Evolutionary conservation across 2,888 invertebrate species (phyloP).

Genomic region (Leptinotarsa peninsularis): DNA sequence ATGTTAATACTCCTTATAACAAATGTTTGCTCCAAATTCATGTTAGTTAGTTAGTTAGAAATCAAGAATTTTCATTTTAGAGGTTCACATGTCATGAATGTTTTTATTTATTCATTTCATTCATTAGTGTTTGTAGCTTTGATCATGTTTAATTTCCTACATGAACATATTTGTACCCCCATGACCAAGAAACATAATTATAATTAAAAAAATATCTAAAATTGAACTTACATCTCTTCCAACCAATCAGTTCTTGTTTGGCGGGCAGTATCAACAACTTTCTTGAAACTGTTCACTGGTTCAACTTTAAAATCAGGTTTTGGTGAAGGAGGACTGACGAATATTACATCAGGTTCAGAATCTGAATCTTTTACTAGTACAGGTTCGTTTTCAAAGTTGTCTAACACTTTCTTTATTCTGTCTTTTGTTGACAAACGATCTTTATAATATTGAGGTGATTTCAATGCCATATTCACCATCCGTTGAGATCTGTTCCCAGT

Average conservation of each 20-base stretch:
- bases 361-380: conserved; percentile 61
- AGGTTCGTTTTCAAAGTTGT: conserved; percentile 56
- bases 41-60: no score
- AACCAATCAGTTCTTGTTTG: conserved; percentile 71
- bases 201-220: conserved; percentile 14
- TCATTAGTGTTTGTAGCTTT: no score
- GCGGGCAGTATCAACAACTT: conserved; percentile 69
- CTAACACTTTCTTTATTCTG: conserved; percentile 55
- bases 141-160: no score
- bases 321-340: conserved; percentile 61
- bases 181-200: no score
- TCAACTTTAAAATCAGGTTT: conserved; percentile 63
- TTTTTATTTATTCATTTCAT: no score
- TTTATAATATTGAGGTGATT: conserved; percentile 27
- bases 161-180: no score
- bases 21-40: no score
- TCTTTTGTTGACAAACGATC: conserved; percentile 55
- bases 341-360: conserved; percentile 62
- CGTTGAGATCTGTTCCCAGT: conserved; percentile 37
- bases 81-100: no score
- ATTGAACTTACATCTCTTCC: conserved; percentile 65
- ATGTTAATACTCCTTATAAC: no score
- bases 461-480: conserved; percentile 46
- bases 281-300: conserved; percentile 70
- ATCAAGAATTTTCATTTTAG: no score